These are phyloP conservation scores for Carposina sasakii DNA, from an alignment of 1,140 invertebrate genomes.

Conservation along the genomic window DNA sequence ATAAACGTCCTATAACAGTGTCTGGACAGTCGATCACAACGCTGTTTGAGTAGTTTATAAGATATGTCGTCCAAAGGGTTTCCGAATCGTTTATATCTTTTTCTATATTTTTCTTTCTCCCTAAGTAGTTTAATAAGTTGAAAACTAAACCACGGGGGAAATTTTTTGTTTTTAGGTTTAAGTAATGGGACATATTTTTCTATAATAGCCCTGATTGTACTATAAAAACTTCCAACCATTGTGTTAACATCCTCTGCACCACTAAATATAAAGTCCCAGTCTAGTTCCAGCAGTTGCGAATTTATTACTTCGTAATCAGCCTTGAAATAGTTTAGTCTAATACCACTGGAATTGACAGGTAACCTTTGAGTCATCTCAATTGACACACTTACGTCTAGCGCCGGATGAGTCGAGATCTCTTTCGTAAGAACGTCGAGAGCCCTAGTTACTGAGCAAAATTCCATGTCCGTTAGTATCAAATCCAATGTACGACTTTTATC, in stretches of 20 bases:
- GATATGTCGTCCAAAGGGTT: not conserved
- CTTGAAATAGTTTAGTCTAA: not conserved
- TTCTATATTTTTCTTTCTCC: not conserved
- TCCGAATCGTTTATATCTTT: not conserved
- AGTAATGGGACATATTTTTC: not conserved
- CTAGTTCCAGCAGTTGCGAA: not conserved
- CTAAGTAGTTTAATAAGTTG: not conserved
- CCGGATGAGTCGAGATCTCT: not conserved
- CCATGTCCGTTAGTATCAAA: constrained; percentile 9
- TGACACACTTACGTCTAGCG: not conserved
- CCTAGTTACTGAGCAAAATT: not conserved
- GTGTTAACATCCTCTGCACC: not conserved
- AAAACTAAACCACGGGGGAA: not conserved
- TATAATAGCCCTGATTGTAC: not conserved
- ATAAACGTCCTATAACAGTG: not conserved
- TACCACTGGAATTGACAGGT: not conserved
- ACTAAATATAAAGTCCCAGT: not conserved
- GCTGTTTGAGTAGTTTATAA: not conserved
- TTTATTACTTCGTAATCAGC: not conserved
- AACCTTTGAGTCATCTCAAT: not conserved
- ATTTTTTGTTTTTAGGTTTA: not conserved
- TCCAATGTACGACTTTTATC: constrained; percentile 19
- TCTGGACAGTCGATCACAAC: not conserved
- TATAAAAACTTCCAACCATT: not conserved
- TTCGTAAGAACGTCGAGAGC: not conserved